These are phyloP conservation scores for Synchiropus splendidus DNA, from an alignment of 2,113 vertebrate species.

Conservation along the genomic window DNA sequence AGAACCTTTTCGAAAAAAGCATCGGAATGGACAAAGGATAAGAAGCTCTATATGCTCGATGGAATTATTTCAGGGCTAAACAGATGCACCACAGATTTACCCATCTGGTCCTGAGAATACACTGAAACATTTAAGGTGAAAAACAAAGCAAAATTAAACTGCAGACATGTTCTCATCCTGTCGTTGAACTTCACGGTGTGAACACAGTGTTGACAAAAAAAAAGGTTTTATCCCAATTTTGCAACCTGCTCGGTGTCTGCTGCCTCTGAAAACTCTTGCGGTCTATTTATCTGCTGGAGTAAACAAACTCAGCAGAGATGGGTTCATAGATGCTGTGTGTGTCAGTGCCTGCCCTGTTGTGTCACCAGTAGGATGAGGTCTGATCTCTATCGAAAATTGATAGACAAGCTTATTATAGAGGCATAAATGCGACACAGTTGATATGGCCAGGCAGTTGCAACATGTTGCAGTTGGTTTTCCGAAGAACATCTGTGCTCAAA, in stretches of 20 bases:
- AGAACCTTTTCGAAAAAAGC: no score
- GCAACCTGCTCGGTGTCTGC: constrained; percentile 2
- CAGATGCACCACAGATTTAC: no score
- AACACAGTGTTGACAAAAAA: constrained; percentile 36
- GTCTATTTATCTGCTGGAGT: constrained; percentile 42
- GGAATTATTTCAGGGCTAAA: no score
- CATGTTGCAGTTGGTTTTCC: not conserved
- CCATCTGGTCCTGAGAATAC: no score
- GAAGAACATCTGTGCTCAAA: no score
- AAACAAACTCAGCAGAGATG: constrained; percentile 43
- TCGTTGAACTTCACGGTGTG: no score
- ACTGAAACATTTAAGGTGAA: no score
- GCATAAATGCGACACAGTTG: constrained; percentile 14
- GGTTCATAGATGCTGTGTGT: no score
- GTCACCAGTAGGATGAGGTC: constrained; percentile 15
- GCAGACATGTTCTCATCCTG: no score
- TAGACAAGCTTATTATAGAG: constrained; percentile 14
- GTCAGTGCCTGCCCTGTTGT: not conserved
- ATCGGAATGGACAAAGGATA: no score
- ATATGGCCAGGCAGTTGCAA: constrained; percentile 2
- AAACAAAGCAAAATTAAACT: no score
- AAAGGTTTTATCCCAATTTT: constrained; percentile 36
- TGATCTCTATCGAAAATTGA: constrained; percentile 7
- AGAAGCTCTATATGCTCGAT: no score
- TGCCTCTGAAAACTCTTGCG: not conserved